Base-by-base conservation (phyloP, 2,797 vertebrate species). In the Hippopotamyrus pictus region DNA sequence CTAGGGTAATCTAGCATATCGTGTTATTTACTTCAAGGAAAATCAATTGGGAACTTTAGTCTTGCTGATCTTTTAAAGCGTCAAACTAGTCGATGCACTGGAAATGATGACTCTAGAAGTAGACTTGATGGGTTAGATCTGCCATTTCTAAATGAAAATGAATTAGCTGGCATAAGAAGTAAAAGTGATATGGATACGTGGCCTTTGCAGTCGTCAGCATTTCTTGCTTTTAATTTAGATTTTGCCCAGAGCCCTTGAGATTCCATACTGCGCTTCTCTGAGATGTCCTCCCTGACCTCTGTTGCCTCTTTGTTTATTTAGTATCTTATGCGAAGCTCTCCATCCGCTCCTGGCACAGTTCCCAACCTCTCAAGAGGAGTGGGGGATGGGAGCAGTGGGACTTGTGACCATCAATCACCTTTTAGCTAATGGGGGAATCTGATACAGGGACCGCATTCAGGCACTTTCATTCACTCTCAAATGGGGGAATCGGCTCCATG, bases 141-240 rank as follows among this genome's bases (percentile, higher is more conserved):
- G 62, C 91, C 90, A 93, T 94, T 93, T 93, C 92, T 91, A 92
- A 94, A 95, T 94, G 92, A 94, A 91, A 94, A 95, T 95, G 93
- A 94, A 96, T 96, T 94, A 95, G 87, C 88, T 5, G 2, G 33
- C 92, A 91, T 94, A 94, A 94, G 95, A 93, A 93, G 90, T 90
- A 90, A 90, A 92, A 93, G 90, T 92, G 89, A 76, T 69, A 85
- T 53, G 48, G 51, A 91, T 91, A 88, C 88, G 89, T 76, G 92
- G 88, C 86, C 79, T 83, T 59, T 50, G 53, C 22, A 41, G 44
- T 79, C 86, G 19, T 83, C 87, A 79, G 89, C 57, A 87, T 54
- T 59, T 22, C 50, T 54, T 79, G 33, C 19, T 73, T 50, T 76
- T n/a, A 22, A 57, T 50, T 57, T 29, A 79, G 88, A 19, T 90